Evolutionary conservation across 2,113 vertebrate species (phyloP).

Genomic region (Microcebus lehilahytsara): DNA sequence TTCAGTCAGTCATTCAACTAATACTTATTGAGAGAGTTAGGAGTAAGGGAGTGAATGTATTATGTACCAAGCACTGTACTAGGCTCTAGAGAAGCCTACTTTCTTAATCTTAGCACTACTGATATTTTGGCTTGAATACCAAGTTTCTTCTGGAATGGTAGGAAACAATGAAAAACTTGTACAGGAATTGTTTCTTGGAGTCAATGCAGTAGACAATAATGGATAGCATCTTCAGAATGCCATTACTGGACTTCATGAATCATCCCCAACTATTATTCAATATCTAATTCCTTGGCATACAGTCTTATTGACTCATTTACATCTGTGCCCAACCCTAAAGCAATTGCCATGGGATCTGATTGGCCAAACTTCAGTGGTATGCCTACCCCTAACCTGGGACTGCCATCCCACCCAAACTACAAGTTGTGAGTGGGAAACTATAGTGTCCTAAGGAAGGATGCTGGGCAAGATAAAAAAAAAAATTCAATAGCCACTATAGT

Average conservation of each 20-base stretch:
- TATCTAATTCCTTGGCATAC: neutral
- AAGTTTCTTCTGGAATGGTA: neutral
- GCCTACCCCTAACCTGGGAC: neutral
- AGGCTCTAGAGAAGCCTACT: neutral
- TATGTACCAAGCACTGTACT: neutral
- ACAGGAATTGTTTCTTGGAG: neutral
- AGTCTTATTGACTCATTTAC: neutral
- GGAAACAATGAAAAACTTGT: neutral
- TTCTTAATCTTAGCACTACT: neutral
- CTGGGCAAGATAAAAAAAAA: slow-evolving; percentile 4
- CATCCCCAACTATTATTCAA: neutral
- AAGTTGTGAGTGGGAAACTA: neutral
- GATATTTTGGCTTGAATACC: neutral
- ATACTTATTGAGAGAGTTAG: neutral
- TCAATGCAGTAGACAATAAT: neutral
- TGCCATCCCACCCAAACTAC: neutral
- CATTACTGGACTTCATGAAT: neutral
- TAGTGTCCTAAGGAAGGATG: neutral
- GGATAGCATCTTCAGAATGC: neutral
- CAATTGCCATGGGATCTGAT: neutral
- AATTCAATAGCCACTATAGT: neutral
- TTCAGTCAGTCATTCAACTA: neutral
- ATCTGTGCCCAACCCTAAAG: neutral
- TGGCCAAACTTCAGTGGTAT: neutral
- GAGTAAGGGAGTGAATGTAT: neutral